Conservation (phyloP, 2,888 invertebrate genomes). For the Meiosimyza decipiens region DNA sequence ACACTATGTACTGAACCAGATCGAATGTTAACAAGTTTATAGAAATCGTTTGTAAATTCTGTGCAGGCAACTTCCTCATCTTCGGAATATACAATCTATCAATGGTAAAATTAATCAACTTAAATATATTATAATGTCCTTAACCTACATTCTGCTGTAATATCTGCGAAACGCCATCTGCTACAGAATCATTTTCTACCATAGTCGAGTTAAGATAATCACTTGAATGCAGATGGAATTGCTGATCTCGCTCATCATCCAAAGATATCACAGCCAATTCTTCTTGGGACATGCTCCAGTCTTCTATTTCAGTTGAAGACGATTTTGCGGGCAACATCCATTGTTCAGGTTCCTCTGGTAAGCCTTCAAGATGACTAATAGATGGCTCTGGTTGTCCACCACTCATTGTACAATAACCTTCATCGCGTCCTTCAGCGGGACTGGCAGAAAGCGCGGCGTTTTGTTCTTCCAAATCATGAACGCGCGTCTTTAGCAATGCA, state of each 20-base stretch:
- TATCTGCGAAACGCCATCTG: conserved; percentile 64
- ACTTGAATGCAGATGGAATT: conserved; percentile 58
- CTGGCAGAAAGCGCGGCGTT: conserved; percentile 65
- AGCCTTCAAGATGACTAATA: conserved; percentile 64
- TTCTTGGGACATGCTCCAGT: conserved; percentile 68
- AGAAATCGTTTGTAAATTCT: conserved; percentile 66
- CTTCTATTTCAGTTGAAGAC: conserved; percentile 67
- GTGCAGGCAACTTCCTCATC: conserved; percentile 66
- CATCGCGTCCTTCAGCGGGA: conserved; percentile 65
- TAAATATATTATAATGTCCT: no score
- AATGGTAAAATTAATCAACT: background rate
- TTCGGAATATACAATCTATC: conserved; percentile 65
- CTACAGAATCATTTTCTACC: conserved; percentile 65
- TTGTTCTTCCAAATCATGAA: conserved; percentile 65
- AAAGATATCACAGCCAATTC: conserved; percentile 65
- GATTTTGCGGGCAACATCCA: conserved; percentile 66
- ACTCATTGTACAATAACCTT: conserved; percentile 67
- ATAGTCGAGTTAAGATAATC: conserved; percentile 65
- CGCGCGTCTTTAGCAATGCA: conserved; percentile 62
- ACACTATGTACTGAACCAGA: conserved; percentile 64
- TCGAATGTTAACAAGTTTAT: conserved; percentile 65
- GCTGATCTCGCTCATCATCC: conserved; percentile 61
- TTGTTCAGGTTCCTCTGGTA: conserved; percentile 66
- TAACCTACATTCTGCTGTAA: conserved; percentile 63
- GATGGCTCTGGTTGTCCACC: conserved; percentile 66